Evolutionary conservation across 2,888 invertebrate genomes (phyloP).

Genomic region (Dyspetes luteomarginatus): DNA sequence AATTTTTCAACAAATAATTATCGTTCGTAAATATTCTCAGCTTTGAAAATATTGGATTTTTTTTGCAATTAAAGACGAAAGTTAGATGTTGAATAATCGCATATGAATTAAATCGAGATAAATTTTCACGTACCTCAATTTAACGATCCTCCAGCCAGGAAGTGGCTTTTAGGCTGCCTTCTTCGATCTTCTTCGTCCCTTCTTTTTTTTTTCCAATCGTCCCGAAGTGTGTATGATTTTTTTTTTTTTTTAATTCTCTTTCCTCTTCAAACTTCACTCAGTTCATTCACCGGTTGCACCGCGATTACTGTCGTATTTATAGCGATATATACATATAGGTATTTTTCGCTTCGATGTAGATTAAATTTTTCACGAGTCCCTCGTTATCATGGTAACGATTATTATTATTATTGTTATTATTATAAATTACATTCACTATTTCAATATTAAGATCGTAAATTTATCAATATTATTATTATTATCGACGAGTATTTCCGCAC

Average conservation of each 20-base stretch:
- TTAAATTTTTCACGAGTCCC: slow-evolving; percentile 10
- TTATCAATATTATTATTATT: slow-evolving; percentile 12
- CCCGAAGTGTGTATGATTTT: not conserved
- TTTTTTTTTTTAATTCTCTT: not conserved
- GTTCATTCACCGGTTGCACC: slow-evolving; percentile 50
- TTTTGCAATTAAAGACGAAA: too few species aligned
- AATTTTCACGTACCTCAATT: slow-evolving; percentile 33
- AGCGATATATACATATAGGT: slow-evolving; percentile 17
- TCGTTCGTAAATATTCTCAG: too few species aligned
- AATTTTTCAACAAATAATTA: too few species aligned
- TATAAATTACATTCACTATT: slow-evolving; percentile 28
- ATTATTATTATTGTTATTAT: not conserved
- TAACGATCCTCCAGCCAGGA: slow-evolving; percentile 35
- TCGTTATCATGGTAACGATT: slow-evolving; percentile 8
- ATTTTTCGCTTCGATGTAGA: not conserved
- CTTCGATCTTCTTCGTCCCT: slow-evolving; percentile 10
- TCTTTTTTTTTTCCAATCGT: not conserved
- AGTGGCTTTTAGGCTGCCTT: not conserved
- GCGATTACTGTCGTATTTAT: slow-evolving; percentile 14
- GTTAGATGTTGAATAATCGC: not conserved
- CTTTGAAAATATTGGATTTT: too few species aligned
- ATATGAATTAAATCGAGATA: not conserved
- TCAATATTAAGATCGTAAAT: slow-evolving; percentile 31
- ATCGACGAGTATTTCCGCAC: slow-evolving; percentile 41
- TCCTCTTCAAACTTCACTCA: slow-evolving; percentile 48